Percentiles rank a stretch among this genome's conserved stretches.
phyloP scores from a whole-genome alignment of 1,140 invertebrate species.

The Drosophila paulistorum region DNA sequence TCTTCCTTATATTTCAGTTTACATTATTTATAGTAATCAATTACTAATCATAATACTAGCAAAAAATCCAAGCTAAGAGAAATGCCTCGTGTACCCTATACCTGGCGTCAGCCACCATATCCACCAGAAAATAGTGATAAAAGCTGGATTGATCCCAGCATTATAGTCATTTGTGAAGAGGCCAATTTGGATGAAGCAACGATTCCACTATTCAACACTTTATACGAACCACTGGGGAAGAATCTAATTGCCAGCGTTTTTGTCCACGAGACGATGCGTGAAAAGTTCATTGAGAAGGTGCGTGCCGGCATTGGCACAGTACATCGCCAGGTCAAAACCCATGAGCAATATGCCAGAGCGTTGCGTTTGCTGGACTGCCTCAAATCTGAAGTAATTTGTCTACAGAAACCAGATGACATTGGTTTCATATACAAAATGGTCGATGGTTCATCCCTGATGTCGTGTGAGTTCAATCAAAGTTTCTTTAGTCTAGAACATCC shows the following conservation, averaged over 20 bases:
- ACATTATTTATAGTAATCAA: too few species aligned
- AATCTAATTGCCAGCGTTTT: constrained; percentile 38
- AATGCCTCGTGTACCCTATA: constrained; percentile 45
- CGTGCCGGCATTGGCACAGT: constrained; percentile 31
- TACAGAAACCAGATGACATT: constrained; percentile 40
- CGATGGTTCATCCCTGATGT: constrained; percentile 43
- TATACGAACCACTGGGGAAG: constrained; percentile 43
- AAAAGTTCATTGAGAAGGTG: constrained; percentile 33
- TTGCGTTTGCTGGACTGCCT: constrained; percentile 40
- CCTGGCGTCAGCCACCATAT: constrained; percentile 49
- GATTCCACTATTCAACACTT: constrained; percentile 22
- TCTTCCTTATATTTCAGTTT: neutral
- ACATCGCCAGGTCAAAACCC: constrained; percentile 40
- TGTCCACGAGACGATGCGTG: constrained; percentile 60
- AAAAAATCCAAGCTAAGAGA: too few species aligned
- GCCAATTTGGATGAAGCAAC: constrained; percentile 44
- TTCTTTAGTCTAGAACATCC: constrained; percentile 49
- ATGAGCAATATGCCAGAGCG: constrained; percentile 24
- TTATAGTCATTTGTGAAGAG: constrained; percentile 43
- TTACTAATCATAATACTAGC: too few species aligned
- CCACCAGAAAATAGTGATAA: constrained; percentile 55
- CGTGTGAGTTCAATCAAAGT: constrained; percentile 56
- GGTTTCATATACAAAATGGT: constrained; percentile 40
- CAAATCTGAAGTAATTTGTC: constrained; percentile 38
- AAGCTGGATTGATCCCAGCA: constrained; percentile 45